These are phyloP conservation scores for Crepidodera aurea DNA, from an alignment of 2,888 invertebrate species.

Conservation along the genomic window DNA sequence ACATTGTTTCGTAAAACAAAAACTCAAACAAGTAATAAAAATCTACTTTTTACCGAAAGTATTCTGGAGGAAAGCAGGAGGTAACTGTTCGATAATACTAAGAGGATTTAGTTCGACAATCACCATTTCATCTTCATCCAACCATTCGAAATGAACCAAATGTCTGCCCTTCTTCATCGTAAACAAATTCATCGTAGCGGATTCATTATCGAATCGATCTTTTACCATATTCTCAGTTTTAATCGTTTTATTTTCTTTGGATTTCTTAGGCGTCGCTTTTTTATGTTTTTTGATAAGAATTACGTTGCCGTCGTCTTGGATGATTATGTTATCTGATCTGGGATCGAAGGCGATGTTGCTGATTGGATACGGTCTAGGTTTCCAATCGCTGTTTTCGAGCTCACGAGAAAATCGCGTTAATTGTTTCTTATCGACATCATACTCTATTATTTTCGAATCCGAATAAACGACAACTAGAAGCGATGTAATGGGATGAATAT, in stretches of 20 bases:
- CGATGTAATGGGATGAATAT: constrained; percentile 68
- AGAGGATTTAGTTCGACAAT: constrained; percentile 79
- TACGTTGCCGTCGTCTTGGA: constrained; percentile 77
- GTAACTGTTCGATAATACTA: constrained; percentile 74
- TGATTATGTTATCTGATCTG: constrained; percentile 70
- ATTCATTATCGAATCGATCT: constrained; percentile 2
- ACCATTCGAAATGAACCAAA: constrained; percentile 74
- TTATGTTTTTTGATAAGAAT: constrained; percentile 68
- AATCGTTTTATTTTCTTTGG: not conserved
- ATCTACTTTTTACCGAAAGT: constrained; percentile 68
- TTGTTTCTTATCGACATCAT: constrained; percentile 69
- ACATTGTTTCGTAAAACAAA: too few relatives aligned
- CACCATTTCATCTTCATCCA: constrained; percentile 75
- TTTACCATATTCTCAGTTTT: constrained; percentile 1
- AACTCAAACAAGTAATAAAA: too few relatives aligned
- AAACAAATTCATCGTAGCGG: constrained; percentile 26
- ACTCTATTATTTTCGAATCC: constrained; percentile 85
- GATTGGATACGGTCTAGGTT: constrained; percentile 67
- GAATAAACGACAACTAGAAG: constrained; percentile 77
- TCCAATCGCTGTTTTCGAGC: constrained; percentile 66
- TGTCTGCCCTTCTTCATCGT: constrained; percentile 67
- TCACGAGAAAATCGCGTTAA: constrained; percentile 72
- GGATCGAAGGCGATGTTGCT: constrained; percentile 71
- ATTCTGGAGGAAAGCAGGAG: constrained; percentile 73
- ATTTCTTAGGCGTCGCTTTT: constrained; percentile 52